Conservation (phyloP, 2,113 vertebrate genomes). For the Erinaceus europaeus region DNA sequence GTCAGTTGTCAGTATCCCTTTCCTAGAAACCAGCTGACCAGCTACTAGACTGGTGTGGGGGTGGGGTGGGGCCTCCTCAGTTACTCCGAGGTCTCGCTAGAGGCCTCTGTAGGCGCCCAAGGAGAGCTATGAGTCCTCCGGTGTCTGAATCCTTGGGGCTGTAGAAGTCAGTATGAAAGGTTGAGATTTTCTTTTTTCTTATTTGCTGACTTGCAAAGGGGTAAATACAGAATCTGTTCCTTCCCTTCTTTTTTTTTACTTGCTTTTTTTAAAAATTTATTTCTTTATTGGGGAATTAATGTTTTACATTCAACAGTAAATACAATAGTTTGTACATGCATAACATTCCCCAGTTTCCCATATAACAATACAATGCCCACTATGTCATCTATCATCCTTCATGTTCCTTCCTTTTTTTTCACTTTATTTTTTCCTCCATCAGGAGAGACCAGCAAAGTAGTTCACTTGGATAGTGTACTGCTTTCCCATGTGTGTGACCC, state of each 20-base stretch:
- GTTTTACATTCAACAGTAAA: no score
- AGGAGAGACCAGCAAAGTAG: no score
- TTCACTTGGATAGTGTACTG: no score
- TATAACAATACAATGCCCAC: no score
- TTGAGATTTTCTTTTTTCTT: constrained; percentile 22
- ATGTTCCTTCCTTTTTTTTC: no score
- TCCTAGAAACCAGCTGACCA: neutral
- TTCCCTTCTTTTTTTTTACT: neutral
- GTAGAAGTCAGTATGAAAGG: neutral
- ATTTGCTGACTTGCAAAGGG: neutral
- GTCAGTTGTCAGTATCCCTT: neutral
- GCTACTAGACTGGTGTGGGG: neutral
- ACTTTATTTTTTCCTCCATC: no score
- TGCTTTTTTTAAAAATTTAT: no score
- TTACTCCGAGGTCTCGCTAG: neutral
- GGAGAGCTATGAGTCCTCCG: neutral
- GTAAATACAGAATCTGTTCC: neutral
- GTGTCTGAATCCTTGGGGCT: constrained; percentile 8
- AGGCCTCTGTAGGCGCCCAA: neutral
- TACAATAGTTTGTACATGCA: no score
- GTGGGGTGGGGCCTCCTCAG: neutral
- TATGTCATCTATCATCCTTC: no score
- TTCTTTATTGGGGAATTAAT: no score
- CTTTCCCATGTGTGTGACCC: no score
- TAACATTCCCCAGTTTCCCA: no score